Base-by-base conservation (phyloP, 2,797 vertebrate species). In the Zenarchopterus dispar region DNA sequence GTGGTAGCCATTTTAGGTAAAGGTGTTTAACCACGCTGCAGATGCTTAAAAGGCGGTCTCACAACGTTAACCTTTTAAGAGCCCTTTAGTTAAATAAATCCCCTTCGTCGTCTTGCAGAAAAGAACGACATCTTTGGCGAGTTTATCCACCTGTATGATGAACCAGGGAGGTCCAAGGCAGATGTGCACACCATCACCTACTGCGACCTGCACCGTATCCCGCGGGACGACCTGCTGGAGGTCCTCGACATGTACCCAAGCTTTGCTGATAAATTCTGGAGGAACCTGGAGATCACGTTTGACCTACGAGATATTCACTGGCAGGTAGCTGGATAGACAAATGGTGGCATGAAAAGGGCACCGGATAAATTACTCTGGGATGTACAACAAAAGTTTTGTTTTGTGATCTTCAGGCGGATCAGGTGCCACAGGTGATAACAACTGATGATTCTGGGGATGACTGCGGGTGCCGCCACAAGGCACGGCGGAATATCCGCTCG, bases 111-210 rank as follows among this genome's bases (percentile, higher is more conserved):
- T 69, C 51, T 55, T 84, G 55, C 86, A 99, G 97, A 95, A 49
- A 98, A 95, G 88, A 97, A 98, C 0, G 96, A 98, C 83, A 95
- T 96, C 41, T 97, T 99, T 60, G 98, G 98, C 2, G 98, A 99
- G 80, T 91, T 91, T 0, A 93, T 99, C 67, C 94, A 96, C 69
- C 92, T 98, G 56, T 95, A 95, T 0, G 92, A 95, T 1, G 94
- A 94, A 60, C 96, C 96, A 0, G 98, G 97, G 23, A 96, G 95
- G 78, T 96, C 96, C 60, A 98, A 92, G 0, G 93, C 96, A 0
- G 96, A 99, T 0, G 95, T 99, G 33, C 88, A 91, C 62, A 95
- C 97, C 11, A 88, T 96, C 70, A 97, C 97, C 47, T 99, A 99
- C 87, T 99, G 97, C 0, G 97, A 99, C 84, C 87, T 99, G 80